Evolutionary conservation across 2,888 invertebrate genomes (phyloP), one percentile per base, ranked within the genome.

Genomic region (Stomorhina lunata): DNA sequence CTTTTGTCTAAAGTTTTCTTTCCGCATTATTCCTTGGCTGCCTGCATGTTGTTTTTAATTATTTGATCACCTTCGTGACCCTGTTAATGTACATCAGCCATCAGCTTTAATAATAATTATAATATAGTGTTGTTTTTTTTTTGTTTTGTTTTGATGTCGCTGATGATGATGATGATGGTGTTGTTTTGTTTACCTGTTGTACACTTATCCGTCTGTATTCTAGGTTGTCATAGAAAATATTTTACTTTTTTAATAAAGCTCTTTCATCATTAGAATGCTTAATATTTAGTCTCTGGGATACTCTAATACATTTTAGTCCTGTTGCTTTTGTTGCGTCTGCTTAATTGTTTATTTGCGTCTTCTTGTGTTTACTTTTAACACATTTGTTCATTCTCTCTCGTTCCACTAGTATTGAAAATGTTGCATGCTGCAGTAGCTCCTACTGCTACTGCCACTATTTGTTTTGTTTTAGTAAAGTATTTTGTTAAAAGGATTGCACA

Each of bases 341-440:
- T 68, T 40, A 27, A 12, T 68, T 68, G 37, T 72, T 78, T 75
- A 65, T 43, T 53, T 40, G 50, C 78, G 73, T 73, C 78, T 73
- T 69, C 75, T 73, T 75, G 34, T 82, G 79, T 82, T 79, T 75
- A 73, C 69, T 75, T 79, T 82, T 53, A 78, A 66, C 82, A 82
- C 79, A 75, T 82, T 82, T 79, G 73, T 66, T 66, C 79, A 71
- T 71, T 75, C 82, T 57, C 82, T 73, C 81, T 79, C 68, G 66
- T 34, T 55, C 29, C 27, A 68, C 68, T 50, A 45, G 53, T 40
- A 59, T 65, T 53, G 72, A n/a, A 65, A 61, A 68, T 45, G 63
- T 15, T 65, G 63, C 15, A 17, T 57, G 32, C 20, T 69, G 37
- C 29, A 43, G 76, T 22, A 57, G 32, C 48, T 37, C 17, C 40